Conservation (phyloP, 2,797 vertebrate genomes). For the Acanthornis magna region DNA sequence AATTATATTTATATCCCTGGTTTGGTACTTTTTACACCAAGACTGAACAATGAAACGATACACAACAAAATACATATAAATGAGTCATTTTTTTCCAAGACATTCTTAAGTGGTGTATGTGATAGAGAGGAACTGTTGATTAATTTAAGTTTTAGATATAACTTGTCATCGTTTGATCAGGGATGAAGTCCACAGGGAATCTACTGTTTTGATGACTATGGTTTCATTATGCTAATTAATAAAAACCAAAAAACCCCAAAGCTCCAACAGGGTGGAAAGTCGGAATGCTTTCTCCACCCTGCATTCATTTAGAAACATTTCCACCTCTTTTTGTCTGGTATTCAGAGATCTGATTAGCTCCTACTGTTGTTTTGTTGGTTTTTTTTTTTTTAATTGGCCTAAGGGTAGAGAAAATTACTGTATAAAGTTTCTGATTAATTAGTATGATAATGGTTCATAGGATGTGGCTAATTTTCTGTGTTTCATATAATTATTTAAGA, state of each 20-base stretch:
- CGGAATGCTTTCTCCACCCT: not conserved
- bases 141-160: not conserved
- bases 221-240: not conserved
- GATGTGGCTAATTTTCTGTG: not conserved
- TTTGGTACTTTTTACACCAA: not conserved
- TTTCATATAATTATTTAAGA: not conserved
- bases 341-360: not conserved
- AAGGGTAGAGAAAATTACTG: not conserved
- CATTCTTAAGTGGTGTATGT: not conserved
- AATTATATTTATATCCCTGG: not conserved
- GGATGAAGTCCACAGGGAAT: not conserved
- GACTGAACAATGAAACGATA: not conserved
- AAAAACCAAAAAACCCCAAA: not conserved
- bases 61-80: not conserved
- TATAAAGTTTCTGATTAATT: conserved; percentile 7
- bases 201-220: not conserved
- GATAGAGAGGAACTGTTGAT: not conserved
- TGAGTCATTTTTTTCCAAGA: not conserved
- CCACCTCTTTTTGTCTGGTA: not conserved
- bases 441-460: not conserved
- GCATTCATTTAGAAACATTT: not conserved
- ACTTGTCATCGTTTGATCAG: rapidly evolving
- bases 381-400: not conserved
- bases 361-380: not conserved
- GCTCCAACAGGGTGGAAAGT: not conserved